Evolutionary conservation across 2,888 invertebrate genomes (phyloP).

Genomic region (Drosophila diplacantha): DNA sequence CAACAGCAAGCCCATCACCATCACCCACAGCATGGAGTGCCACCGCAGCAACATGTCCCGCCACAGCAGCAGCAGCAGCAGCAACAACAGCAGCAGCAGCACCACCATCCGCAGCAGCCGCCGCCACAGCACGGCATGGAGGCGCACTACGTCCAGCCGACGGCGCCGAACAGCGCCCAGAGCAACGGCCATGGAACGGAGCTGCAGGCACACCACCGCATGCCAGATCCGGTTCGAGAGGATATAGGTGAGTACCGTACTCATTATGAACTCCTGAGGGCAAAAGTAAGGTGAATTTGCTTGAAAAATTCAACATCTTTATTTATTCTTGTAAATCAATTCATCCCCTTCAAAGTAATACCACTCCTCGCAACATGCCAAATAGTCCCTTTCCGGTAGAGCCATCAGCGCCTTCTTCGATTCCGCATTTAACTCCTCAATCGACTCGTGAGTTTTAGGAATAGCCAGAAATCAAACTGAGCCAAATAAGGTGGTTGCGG

Average conservation of each 20-base stretch:
- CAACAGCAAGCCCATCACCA: slow-evolving; percentile 81
- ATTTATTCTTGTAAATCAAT: too few relatives aligned
- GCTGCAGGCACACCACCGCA: slow-evolving; percentile 82
- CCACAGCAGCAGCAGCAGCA: slow-evolving; percentile 76
- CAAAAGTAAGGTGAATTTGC: too few relatives aligned
- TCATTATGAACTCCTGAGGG: too few relatives aligned
- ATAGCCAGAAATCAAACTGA: too few relatives aligned
- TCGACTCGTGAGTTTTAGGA: too few relatives aligned
- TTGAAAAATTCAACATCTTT: too few relatives aligned
- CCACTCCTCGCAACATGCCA: too few relatives aligned
- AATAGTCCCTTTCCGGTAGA: too few relatives aligned
- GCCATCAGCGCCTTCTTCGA: too few relatives aligned
- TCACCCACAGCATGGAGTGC: slow-evolving; percentile 81
- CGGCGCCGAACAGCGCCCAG: slow-evolving; percentile 79
- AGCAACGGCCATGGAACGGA: slow-evolving; percentile 83
- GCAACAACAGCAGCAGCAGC: slow-evolving; percentile 79
- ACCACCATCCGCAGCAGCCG: slow-evolving; percentile 79
- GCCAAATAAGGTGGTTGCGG: too few relatives aligned
- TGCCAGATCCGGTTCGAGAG: slow-evolving; percentile 79
- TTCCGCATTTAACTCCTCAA: too few relatives aligned
- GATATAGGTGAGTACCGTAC: slow-evolving; percentile 77
- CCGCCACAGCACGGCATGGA: slow-evolving; percentile 83
- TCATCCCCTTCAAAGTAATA: too few relatives aligned
- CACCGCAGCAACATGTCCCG: slow-evolving; percentile 79
- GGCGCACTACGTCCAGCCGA: slow-evolving; percentile 78